phyloP scores from a whole-genome alignment of 2,113 vertebrate genomes.

The Apistogramma diplotaenia region DNA sequence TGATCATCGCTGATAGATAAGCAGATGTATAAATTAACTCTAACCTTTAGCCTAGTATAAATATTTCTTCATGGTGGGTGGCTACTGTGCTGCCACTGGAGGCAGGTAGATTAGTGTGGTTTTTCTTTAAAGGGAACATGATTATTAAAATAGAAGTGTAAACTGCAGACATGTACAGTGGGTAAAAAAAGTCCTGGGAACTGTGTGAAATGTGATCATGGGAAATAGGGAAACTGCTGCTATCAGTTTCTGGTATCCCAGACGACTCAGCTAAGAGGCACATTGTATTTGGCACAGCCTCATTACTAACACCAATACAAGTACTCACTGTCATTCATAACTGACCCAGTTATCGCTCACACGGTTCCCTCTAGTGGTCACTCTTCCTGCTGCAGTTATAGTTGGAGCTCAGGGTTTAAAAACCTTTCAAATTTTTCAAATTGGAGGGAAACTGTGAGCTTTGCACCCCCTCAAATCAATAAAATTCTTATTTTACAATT shows the following conservation, averaged over 20 bases:
- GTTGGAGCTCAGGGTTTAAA: not conserved
- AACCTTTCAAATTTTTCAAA: not conserved
- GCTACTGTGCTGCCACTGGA: not conserved
- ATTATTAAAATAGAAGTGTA: not conserved
- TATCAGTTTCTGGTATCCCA: not conserved
- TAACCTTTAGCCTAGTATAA: not conserved
- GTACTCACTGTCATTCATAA: not conserved
- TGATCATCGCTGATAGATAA: not conserved
- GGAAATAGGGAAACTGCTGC: not conserved
- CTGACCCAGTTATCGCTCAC: not conserved
- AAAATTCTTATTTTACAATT: not conserved
- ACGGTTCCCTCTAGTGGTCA: conserved; percentile 26
- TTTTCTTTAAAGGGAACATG: not conserved
- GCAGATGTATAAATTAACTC: not conserved
- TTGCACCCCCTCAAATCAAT: not conserved
- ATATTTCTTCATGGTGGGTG: not conserved
- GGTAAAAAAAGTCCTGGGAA: not conserved
- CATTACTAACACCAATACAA: not conserved
- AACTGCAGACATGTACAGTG: not conserved
- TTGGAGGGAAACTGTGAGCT: not conserved
- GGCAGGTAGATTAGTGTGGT: not conserved
- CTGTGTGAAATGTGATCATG: not conserved
- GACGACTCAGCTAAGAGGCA: not conserved
- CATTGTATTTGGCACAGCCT: not conserved
- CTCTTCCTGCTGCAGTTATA: not conserved